Conservation (phyloP, 2,113 vertebrate species). For the Neotragus moschatus region DNA sequence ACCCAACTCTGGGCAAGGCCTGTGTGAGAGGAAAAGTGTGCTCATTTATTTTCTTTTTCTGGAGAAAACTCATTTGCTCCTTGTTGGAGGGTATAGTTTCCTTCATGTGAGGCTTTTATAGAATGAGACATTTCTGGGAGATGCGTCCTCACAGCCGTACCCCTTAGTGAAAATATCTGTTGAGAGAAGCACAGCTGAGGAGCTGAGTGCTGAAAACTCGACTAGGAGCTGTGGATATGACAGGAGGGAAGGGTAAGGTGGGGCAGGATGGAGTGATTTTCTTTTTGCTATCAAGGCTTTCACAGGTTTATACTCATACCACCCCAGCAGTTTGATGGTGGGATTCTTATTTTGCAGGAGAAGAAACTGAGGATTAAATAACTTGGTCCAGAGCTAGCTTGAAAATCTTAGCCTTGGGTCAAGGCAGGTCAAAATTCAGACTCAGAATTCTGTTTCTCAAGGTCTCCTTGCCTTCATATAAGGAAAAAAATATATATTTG, state of each 20-base stretch:
- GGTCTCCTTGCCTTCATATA: not conserved
- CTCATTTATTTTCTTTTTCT: not conserved
- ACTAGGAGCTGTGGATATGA: not conserved
- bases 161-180: not conserved
- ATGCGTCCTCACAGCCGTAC: not conserved
- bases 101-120: not conserved
- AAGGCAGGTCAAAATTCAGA: not conserved
- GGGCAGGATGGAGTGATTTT: not conserved
- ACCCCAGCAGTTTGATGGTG: not conserved
- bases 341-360: not conserved
- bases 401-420: not conserved
- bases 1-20: not conserved
- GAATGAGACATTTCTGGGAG: not conserved
- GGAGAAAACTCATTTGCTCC: not conserved
- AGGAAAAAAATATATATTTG: not conserved
- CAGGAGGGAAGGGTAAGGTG: rapidly evolving
- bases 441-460: not conserved
- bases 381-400: not conserved
- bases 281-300: not conserved
- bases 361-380: not conserved
- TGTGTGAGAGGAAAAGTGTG: not conserved
- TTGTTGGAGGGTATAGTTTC: not conserved
- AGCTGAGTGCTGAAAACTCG: not conserved
- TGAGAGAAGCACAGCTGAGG: not conserved
- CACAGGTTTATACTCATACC: not conserved